These are phyloP conservation scores for Philaethria dido DNA, from an alignment of 2,888 invertebrate genomes.

Conservation along the genomic window DNA sequence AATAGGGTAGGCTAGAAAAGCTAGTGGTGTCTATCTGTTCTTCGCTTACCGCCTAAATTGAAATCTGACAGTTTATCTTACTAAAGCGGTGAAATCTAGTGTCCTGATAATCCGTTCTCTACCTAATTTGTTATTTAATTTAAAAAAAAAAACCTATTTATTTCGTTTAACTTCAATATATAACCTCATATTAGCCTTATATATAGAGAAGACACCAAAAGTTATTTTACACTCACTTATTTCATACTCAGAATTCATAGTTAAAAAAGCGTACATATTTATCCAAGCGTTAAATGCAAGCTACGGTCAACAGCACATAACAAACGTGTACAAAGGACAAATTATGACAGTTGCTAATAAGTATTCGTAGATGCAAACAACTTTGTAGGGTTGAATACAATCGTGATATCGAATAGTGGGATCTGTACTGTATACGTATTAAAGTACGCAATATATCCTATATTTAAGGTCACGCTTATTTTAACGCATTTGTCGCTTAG, in stretches of 20 bases:
- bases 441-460: slow-evolving; percentile 42
- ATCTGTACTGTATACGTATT: slow-evolving; percentile 44
- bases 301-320: slow-evolving; percentile 33
- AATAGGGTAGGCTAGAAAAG: too few species aligned
- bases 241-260: slow-evolving; percentile 8
- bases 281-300: slow-evolving; percentile 33
- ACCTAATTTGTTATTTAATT: too few species aligned
- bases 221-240: slow-evolving; percentile 6
- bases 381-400: slow-evolving; percentile 57
- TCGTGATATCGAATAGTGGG: slow-evolving; percentile 50
- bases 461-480: neutral
- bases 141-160: too few species aligned
- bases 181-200: neutral
- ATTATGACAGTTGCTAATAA: slow-evolving; percentile 43
- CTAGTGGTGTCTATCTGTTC: too few species aligned
- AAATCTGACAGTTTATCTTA: too few species aligned
- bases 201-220: neutral
- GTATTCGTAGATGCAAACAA: slow-evolving; percentile 32
- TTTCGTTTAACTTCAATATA: neutral
- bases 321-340: slow-evolving; percentile 43
- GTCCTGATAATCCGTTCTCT: too few species aligned
- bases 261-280: slow-evolving; percentile 9
- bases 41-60: too few species aligned
- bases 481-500: too few species aligned
- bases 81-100: too few species aligned